phyloP scores from a whole-genome alignment of 2,113 vertebrate genomes.

The Zapus hudsonius region DNA sequence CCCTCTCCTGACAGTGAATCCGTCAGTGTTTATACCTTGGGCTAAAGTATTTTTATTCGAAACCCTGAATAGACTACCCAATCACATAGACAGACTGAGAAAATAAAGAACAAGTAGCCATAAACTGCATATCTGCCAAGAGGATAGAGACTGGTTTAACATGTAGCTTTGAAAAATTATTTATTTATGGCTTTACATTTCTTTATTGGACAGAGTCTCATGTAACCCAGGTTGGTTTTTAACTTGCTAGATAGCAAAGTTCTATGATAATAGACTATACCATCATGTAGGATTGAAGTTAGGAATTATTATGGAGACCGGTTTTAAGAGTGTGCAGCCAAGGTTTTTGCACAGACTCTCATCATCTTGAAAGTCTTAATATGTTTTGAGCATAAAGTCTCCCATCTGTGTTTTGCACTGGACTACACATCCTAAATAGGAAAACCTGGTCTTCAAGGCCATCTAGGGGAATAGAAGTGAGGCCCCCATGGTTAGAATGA shows the following conservation, averaged over 20 bases:
- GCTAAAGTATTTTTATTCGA: neutral
- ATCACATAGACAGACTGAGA: neutral
- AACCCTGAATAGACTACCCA: neutral
- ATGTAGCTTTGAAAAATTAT: neutral
- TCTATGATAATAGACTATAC: neutral
- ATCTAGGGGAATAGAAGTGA: neutral
- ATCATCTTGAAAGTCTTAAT: neutral
- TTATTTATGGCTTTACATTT: too few species aligned
- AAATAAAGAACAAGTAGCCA: neutral
- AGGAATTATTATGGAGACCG: neutral
- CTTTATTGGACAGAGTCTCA: neutral
- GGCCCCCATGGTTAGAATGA: neutral
- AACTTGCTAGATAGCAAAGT: neutral
- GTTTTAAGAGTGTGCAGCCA: neutral
- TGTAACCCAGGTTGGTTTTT: neutral
- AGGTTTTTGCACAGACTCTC: neutral
- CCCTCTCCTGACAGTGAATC: neutral
- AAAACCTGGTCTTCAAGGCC: neutral
- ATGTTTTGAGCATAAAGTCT: neutral
- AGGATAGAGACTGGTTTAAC: accelerated
- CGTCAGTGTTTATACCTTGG: neutral
- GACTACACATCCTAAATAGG: too few species aligned
- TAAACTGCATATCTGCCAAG: neutral
- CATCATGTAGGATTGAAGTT: neutral
- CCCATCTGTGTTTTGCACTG: neutral